Evolutionary conservation across 2,797 vertebrate species (phyloP).

Genomic region (Cottoperca gobio): DNA sequence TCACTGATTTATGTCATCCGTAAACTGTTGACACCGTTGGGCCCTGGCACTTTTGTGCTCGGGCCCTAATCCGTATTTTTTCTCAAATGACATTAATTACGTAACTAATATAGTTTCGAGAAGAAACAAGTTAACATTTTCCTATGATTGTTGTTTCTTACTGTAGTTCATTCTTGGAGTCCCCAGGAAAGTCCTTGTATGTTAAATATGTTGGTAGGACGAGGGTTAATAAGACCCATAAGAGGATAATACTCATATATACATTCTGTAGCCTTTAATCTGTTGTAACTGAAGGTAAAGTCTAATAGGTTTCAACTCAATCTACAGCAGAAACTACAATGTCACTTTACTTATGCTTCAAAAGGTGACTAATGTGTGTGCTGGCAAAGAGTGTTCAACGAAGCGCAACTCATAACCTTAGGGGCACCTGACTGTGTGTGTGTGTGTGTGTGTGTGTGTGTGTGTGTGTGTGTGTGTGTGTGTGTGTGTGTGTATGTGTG

Average conservation of each 20-base stretch:
- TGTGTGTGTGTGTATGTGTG: no score
- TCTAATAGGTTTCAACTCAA: not conserved
- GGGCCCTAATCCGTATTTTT: no score
- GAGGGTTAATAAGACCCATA: not conserved
- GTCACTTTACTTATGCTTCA: constrained; percentile 36
- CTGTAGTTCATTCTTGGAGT: no score
- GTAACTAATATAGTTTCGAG: no score
- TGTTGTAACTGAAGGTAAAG: not conserved
- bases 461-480: constrained; percentile 2
- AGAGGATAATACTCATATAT: not conserved
- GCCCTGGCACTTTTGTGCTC: no score
- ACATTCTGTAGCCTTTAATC: constrained; percentile 10
- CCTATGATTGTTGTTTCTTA: no score
- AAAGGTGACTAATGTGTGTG: constrained; percentile 46
- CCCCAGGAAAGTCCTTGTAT: no score
- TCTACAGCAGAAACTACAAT: constrained; percentile 32
- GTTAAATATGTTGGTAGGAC: no score
- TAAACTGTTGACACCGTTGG: no score
- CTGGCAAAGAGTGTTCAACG: constrained; percentile 15
- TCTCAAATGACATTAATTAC: no score
- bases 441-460: not conserved
- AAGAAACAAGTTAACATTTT: no score
- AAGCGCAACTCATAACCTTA: not conserved
- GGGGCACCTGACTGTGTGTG: not conserved
- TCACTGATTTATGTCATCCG: no score